Conservation (phyloP, 2,888 invertebrate genomes). For the Criorhina ranunculi region DNA sequence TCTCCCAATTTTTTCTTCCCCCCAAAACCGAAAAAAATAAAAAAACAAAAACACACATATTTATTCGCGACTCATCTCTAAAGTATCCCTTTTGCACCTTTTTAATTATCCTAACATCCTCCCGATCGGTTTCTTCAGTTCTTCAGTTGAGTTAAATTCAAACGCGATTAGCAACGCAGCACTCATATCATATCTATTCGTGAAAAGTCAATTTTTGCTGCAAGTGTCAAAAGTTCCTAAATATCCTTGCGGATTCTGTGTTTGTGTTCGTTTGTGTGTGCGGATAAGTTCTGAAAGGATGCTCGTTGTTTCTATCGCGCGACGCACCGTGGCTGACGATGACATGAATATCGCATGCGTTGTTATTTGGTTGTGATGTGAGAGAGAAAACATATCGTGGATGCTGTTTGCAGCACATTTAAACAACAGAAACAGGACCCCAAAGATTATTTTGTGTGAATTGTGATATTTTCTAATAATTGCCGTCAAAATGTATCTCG, state of each 20-base stretch:
- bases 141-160: slow-evolving; percentile 43
- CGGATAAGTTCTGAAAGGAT: slow-evolving; percentile 30
- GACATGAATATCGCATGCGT: slow-evolving; percentile 75
- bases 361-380: slow-evolving; percentile 59
- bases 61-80: slow-evolving; percentile 57
- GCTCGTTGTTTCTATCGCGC: slow-evolving; percentile 24
- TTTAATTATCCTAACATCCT: slow-evolving; percentile 66
- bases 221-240: slow-evolving; percentile 77
- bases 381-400: slow-evolving; percentile 50
- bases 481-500: slow-evolving; percentile 71
- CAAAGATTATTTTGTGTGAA: slow-evolving; percentile 22
- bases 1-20: slow-evolving; percentile 76
- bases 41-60: slow-evolving; percentile 61
- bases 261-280: slow-evolving; percentile 22
- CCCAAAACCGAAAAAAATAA: slow-evolving; percentile 64
- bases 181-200: slow-evolving; percentile 46
- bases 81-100: slow-evolving; percentile 56
- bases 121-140: slow-evolving; percentile 61
- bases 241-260: slow-evolving; percentile 44
- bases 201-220: slow-evolving; percentile 76
- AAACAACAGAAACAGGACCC: slow-evolving; percentile 15
- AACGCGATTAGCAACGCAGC: slow-evolving; percentile 50
- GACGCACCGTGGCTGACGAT: slow-evolving; percentile 58
- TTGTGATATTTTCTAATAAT: slow-evolving; percentile 48
- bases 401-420: slow-evolving; percentile 53